Base-by-base conservation (phyloP, 2,797 vertebrate species). In the Oryzias dopingdopingensis region DNA sequence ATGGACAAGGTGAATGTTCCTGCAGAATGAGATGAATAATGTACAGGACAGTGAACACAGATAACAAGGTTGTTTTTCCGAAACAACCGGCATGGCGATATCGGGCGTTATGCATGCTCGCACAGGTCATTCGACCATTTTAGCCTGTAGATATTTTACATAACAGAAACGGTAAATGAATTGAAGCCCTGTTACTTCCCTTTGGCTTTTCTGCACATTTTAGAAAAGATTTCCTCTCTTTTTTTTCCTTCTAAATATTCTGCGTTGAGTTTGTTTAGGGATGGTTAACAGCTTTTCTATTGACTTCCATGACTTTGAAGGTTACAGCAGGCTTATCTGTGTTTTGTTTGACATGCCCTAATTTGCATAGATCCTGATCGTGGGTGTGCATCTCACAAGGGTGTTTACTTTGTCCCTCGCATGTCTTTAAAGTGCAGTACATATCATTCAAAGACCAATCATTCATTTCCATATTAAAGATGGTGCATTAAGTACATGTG, bases 291-390 rank as follows among this genome's bases (percentile, higher is more conserved):
- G 70, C 74, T 47, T 74, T 76, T 64, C 67, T 44, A 61, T 76
- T 60, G 76, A 85, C 76, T 77, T 71, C 55, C 59, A 52, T 57
- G 65, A 80, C 71, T 83, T 83, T 84, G 77, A 83, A 79, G 69
- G 72, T 73, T 74, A 68, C 53, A 70, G 61, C 76, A 61, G 58
- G 59, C 80, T 84, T 78, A 80, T 84, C 75, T 65, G 54, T 75
- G 37, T 82, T 84, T 75, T 79, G 62, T 85, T 67, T 58, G 72
- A 74, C 76, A 60, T 67, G 14, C 49, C 8, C 12, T 72, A 14
- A 79, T 85, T 82, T 81, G 70, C 82, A 85, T 82, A 82, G 81
- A 84, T 84, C 65, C 42, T 47, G 77, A 81, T 85, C 72, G 23
- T 6, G 7, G 51, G 45, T 56, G 55, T 67, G 74, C 69, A 72